Base-by-base conservation (phyloP, 2,113 vertebrate genomes). In the Esox niger region DNA sequence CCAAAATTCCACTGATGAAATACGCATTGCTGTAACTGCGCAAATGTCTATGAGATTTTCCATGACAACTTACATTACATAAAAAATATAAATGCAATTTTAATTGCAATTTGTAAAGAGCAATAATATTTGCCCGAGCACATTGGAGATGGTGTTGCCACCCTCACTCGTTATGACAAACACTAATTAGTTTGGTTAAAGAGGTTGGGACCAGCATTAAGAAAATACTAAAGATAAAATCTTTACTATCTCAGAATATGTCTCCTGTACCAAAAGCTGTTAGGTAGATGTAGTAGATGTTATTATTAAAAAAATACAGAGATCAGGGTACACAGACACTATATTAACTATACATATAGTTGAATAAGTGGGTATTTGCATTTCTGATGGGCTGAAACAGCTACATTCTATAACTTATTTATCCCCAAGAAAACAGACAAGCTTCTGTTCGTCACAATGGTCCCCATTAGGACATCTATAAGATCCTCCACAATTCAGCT, bases 81-180 rank as follows among this genome's bases (percentile, higher is more conserved):
- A 4, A 17, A 52, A 52, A 52, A 52, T 21, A 52, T 9, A 0
- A 52, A 52, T 52, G 7, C n/a, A 52, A n/a, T 52, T 52, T 52
- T 21, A 23, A n/a, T 23, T 52, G 6, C 2, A 21, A 49, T 20
- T n/a, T 52, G 6, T n/a, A 4, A 52, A 52, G n/a, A 23, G 7
- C 47, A n/a, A 52, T 52, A 6, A 15, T n/a, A 82, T 73, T 75
- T 82, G 68, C 65, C 66, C 68, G 68, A 78, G 71, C 78, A 85
- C 79, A 84, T 85, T 86, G 75, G 77, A 63, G 35, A 68, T 75
- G 49, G 49, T 15, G 31, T 63, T 63, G 73, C 52, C 55, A 76
- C 79, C 76, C 23, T 47, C 71, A 75, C 71, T 43, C 62, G 54
- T 70, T 75, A 80, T 82, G 85, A 85, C 84, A 88, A 71, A 80